Evolutionary conservation across 2,113 vertebrate species (phyloP).

Genomic region (Siniperca chuatsi): DNA sequence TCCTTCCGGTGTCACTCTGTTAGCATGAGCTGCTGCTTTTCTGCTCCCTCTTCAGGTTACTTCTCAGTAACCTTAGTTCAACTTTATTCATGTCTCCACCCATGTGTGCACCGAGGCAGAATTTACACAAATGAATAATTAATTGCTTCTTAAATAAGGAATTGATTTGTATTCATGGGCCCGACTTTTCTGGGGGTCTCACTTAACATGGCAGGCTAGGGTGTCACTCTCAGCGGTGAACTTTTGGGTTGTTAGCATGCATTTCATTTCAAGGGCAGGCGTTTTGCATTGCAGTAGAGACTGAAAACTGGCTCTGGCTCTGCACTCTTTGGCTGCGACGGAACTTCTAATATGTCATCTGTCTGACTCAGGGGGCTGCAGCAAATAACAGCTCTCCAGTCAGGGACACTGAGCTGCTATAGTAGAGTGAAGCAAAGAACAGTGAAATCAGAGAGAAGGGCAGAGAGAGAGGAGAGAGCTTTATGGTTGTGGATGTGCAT

Average conservation of each 20-base stretch:
- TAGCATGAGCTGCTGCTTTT: background rate
- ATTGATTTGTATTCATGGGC: constrained; percentile 67
- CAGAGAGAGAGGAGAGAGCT: constrained; percentile 14
- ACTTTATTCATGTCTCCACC: constrained; percentile 8
- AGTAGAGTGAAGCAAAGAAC: constrained; percentile 19
- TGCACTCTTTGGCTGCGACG: constrained; percentile 44
- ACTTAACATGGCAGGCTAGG: constrained; percentile 16
- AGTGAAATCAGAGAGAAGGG: constrained; percentile 15
- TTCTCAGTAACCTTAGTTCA: constrained; percentile 22
- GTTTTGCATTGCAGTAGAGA: constrained; percentile 56
- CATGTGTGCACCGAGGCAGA: constrained; percentile 15
- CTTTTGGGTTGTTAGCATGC: constrained; percentile 19
- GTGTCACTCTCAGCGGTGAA: constrained; percentile 31
- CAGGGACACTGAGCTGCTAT: constrained; percentile 42
- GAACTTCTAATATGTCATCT: constrained; percentile 64
- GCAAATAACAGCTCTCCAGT: constrained; percentile 53
- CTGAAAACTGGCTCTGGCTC: constrained; percentile 20
- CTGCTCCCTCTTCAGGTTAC: constrained; percentile 1
- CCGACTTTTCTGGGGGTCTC: background rate
- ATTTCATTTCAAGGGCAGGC: constrained; percentile 55
- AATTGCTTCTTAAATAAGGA: constrained; percentile 64
- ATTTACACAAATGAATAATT: constrained; percentile 71
- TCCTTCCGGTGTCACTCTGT: background rate
- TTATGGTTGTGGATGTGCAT: background rate
- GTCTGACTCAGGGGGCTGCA: constrained; percentile 63